These are phyloP conservation scores for Epizoanthus stellaris DNA, from an alignment of 92 coral and sea anemone species.

Conservation along the genomic window DNA sequence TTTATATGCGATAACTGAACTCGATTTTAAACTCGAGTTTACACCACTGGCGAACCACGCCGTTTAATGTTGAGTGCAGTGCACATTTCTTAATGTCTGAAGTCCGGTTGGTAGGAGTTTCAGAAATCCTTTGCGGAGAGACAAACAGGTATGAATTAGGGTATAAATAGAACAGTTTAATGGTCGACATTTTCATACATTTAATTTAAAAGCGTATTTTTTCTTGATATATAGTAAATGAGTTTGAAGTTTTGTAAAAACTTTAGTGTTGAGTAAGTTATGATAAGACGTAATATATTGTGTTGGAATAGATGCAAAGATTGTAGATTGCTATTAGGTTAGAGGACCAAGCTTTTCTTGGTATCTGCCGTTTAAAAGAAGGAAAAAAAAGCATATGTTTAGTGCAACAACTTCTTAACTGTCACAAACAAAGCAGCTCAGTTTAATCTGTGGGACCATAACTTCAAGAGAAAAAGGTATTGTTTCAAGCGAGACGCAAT, in stretches of 20 bases:
- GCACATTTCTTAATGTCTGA: conserved; percentile 19
- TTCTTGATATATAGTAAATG: conserved; percentile 35
- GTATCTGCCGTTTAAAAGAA: conserved; percentile 1
- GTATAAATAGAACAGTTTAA: conserved; percentile 3
- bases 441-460: neutral
- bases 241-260: conserved; percentile 39
- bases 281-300: conserved; percentile 8
- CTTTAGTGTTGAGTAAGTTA: conserved; percentile 10
- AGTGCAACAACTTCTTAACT: neutral
- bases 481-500: neutral
- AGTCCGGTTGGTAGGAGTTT: conserved; percentile 30
- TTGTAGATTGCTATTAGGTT: neutral
- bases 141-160: neutral
- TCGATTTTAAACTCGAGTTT: neutral
- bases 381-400: neutral
- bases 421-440: neutral
- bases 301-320: neutral
- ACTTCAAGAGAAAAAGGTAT: neutral
- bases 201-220: conserved; percentile 46
- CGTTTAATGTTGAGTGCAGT: conserved; percentile 29
- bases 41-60: conserved; percentile 10
- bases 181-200: conserved; percentile 40
- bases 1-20: conserved; percentile 29
- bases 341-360: neutral
- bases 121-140: conserved; percentile 23